phyloP scores from a whole-genome alignment of 2,888 invertebrate genomes.

The Rhimphoctona megacephalus region DNA sequence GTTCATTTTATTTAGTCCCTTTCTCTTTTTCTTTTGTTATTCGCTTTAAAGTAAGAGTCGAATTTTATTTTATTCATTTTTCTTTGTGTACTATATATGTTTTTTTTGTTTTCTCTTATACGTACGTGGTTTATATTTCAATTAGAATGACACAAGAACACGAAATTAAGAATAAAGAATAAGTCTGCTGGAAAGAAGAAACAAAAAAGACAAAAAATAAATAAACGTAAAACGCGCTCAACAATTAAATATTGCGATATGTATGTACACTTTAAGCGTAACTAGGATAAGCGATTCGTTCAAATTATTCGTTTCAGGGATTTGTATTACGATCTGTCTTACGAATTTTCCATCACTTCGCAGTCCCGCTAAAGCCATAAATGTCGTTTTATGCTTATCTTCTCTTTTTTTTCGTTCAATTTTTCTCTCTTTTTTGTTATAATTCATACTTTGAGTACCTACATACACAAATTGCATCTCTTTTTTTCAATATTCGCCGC shows the following conservation, averaged over 20 bases:
- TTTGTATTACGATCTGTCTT: constrained; percentile 44
- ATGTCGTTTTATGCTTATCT: constrained; percentile 27
- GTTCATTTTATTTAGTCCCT: constrained; percentile 4
- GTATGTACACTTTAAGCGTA: constrained; percentile 65
- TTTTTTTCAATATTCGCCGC: constrained; percentile 33
- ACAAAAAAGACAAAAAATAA: constrained; percentile 28
- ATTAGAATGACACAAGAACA: constrained; percentile 18
- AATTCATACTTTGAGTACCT: constrained; percentile 26
- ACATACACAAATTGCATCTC: constrained; percentile 33
- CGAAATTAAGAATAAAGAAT: constrained; percentile 13
- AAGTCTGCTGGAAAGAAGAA: constrained; percentile 29
- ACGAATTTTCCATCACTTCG: constrained; percentile 57
- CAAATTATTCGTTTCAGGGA: constrained; percentile 42
- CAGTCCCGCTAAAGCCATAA: constrained; percentile 63
- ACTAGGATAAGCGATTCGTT: constrained; percentile 61
- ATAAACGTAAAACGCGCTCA: constrained; percentile 65
- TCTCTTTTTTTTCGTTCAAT: constrained; percentile 14
- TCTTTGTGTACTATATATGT: constrained; percentile 45
- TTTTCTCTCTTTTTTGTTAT: neutral
- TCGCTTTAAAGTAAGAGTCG: constrained; percentile 6
- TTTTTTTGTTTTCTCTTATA: constrained; percentile 42
- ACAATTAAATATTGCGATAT: constrained; percentile 67
- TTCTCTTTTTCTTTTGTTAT: constrained; percentile 14
- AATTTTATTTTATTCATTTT: constrained; percentile 36
- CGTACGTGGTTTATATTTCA: constrained; percentile 60